Percentiles rank a stretch among this genome's conserved stretches.
Evolutionary conservation across 2,888 invertebrate species (phyloP).

Genomic region (Xylocampa areola): DNA sequence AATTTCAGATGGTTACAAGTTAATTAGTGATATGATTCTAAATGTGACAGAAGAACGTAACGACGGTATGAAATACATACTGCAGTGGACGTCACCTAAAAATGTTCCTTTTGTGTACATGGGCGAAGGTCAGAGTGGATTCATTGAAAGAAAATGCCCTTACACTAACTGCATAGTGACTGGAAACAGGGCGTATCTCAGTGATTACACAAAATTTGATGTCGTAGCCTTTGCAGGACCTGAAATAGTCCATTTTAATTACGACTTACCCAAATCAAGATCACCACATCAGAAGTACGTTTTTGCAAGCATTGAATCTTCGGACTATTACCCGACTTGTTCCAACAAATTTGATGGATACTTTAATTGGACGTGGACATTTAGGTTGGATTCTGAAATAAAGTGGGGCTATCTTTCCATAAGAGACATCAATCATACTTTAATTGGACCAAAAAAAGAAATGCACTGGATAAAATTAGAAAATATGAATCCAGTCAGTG

Average conservation of each 20-base stretch:
- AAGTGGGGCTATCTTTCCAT: slow-evolving; percentile 70
- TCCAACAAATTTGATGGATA: slow-evolving; percentile 62
- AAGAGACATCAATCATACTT: slow-evolving; percentile 58
- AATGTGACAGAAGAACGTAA: slow-evolving; percentile 4
- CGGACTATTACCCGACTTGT: slow-evolving; percentile 69
- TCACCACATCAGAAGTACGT: slow-evolving; percentile 72
- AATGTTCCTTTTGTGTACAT: slow-evolving; percentile 69
- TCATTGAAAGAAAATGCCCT: slow-evolving; percentile 70
- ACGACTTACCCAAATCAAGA: slow-evolving; percentile 59
- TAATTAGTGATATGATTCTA: slow-evolving; percentile 11
- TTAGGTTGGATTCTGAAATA: slow-evolving; percentile 73
- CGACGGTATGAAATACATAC: slow-evolving; percentile 64
- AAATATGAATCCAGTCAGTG: slow-evolving; percentile 67
- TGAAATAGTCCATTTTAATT: slow-evolving; percentile 58
- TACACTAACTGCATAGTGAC: slow-evolving; percentile 78
- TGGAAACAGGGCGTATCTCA: slow-evolving; percentile 59
- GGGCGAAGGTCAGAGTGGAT: slow-evolving; percentile 63
- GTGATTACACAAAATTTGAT: slow-evolving; percentile 72
- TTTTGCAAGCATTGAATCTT: slow-evolving; percentile 74
- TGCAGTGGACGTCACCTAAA: slow-evolving; percentile 68
- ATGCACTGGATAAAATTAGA: slow-evolving; percentile 69
- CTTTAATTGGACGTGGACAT: slow-evolving; percentile 82
- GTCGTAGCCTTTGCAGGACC: slow-evolving; percentile 75
- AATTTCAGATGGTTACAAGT: slow-evolving; percentile 3
- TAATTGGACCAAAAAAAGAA: slow-evolving; percentile 67